Evolutionary conservation across 1,140 invertebrate genomes (phyloP).

Genomic region (Macrosteles quadrilineatus): DNA sequence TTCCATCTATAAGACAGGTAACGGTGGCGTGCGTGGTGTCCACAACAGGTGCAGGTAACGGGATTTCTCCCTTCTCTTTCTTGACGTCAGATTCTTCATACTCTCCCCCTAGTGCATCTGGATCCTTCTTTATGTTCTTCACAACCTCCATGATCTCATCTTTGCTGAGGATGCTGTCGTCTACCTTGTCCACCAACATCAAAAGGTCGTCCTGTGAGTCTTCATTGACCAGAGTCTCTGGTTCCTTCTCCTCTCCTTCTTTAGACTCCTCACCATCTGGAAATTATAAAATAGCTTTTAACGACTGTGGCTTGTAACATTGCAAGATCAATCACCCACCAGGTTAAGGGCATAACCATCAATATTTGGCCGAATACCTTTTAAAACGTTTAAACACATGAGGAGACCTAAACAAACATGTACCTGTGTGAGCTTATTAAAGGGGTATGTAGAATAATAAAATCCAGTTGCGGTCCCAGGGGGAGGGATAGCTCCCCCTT

Average conservation of each 20-base stretch:
- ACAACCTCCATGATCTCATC: slow-evolving; percentile 26
- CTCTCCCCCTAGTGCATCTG: slow-evolving; percentile 49
- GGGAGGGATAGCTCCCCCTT: too few species aligned
- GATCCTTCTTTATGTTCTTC: slow-evolving; percentile 50
- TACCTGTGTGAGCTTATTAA: too few species aligned
- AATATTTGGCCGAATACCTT: too few species aligned
- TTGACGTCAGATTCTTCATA: slow-evolving; percentile 20
- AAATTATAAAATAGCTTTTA: too few species aligned
- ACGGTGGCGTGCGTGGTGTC: slow-evolving; percentile 63
- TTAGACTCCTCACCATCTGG: not conserved
- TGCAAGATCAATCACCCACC: too few species aligned
- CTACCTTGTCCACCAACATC: slow-evolving; percentile 30
- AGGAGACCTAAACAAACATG: too few species aligned
- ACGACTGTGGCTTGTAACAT: too few species aligned
- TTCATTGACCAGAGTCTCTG: slow-evolving; percentile 40
- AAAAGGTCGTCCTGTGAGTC: slow-evolving; percentile 20
- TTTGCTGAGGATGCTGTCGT: not conserved
- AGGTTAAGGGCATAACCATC: too few species aligned
- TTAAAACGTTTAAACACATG: too few species aligned
- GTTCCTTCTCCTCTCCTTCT: slow-evolving; percentile 40
- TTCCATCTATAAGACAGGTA: slow-evolving; percentile 69
- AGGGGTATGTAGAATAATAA: too few species aligned
- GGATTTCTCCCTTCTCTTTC: slow-evolving; percentile 19
- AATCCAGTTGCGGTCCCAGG: too few species aligned
- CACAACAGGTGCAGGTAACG: slow-evolving; percentile 34